Base-by-base conservation (phyloP, 2,888 invertebrate genomes). In the Seira sanloemensis region DNA sequence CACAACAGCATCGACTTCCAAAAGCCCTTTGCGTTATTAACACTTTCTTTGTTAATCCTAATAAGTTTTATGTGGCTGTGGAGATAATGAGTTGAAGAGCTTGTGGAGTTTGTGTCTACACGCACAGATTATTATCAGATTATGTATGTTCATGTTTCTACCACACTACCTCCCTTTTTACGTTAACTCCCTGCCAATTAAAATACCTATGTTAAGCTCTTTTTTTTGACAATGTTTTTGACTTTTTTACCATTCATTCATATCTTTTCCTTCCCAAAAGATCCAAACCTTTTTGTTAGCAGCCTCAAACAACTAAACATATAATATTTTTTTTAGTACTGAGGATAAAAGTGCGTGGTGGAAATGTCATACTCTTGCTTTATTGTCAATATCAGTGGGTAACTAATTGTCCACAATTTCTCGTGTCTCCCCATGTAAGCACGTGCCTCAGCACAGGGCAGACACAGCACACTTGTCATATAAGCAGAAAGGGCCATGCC, bases 51-150 rank as follows among this genome's bases (percentile, higher is more conserved):
- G n/a, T n/a, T n/a, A n/a, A n/a, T n/a, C n/a, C n/a, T n/a, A n/a
- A n/a, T n/a, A n/a, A n/a, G n/a, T n/a, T n/a, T n/a, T n/a, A n/a
- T n/a, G n/a, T n/a, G n/a, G n/a, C n/a, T 37, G 37, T 37, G 5
- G 37, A 37, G 37, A 7, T 12, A 12, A 37, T 12, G 37, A 37
- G 37, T 37, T 7, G 37, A 12, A 62, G 19, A 62, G 62, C 21
- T 62, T 62, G 62, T 62, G 1, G 62, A 9, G 62, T 16, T 19
- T 21, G 62, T 62, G 62, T 62, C 23, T 62, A 62, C 62, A 62
- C 21, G 21, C 62, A 23, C 50, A 62, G 62, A 62, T 62, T 62
- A 62, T 62, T 62, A 62, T 62, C 62, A 62, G 62, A 62, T 62
- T 62, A 62, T 62, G 62, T 58, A 58, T 62, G 62, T 23, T 62